A percentile compares a stretch with the other conserved stretches of the same genome.
These are phyloP conservation scores for Cerastis leucographa DNA, from an alignment of 2,888 invertebrate genomes.

Conservation along the genomic window DNA sequence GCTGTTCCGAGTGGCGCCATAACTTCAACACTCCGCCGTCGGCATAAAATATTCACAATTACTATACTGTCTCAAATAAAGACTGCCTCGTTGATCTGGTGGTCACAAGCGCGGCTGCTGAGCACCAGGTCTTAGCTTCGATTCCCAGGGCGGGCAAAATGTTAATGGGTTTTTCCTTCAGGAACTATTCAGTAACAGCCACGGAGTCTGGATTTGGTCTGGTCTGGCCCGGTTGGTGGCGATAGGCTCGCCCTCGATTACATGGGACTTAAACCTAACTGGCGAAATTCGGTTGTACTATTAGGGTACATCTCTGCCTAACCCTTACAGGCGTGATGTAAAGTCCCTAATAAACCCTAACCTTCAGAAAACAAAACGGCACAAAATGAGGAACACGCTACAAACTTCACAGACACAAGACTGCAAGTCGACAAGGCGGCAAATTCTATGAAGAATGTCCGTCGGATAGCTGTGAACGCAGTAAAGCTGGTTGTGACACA, in stretches of 20 bases:
- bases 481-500: constrained; percentile 54
- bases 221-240: too few relatives aligned
- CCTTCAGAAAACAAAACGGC: constrained; percentile 24
- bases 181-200: not conserved
- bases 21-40: not conserved
- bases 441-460: constrained; percentile 55
- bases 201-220: not conserved
- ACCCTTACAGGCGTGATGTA: not conserved
- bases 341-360: not conserved
- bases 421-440: constrained; percentile 18
- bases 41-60: not conserved
- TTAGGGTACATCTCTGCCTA: not conserved
- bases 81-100: not conserved
- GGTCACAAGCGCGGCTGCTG: not conserved
- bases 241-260: too few relatives aligned
- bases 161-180: not conserved
- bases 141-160: not conserved
- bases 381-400: constrained; percentile 27
- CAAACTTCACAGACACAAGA: constrained; percentile 24
- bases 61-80: not conserved
- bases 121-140: not conserved
- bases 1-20: not conserved
- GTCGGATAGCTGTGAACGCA: constrained; percentile 54
- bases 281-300: not conserved
- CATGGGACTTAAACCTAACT: too few relatives aligned